Percentiles rank a stretch among this genome's conserved stretches.
Conservation (phyloP, 2,113 vertebrate species). For the Nannobrachium achirus region DNA sequence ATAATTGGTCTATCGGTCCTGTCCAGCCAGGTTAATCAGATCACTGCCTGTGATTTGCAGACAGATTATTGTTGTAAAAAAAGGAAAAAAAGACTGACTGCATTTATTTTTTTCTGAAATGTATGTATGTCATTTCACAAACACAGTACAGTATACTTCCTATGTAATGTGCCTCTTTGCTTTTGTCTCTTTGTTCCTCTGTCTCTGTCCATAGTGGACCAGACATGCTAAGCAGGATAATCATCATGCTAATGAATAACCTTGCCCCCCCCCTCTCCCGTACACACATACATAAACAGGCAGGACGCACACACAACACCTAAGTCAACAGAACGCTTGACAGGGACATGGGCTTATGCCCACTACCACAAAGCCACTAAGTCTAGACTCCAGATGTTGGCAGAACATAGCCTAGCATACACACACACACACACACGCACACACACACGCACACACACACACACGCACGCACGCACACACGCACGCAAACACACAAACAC, state of each 20-base stretch:
- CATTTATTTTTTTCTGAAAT: neutral
- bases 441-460: constrained; percentile 9
- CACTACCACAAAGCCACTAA: constrained; percentile 76
- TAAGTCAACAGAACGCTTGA: constrained; percentile 56
- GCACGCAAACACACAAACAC: constrained; percentile 1
- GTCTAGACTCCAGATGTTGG: constrained; percentile 91
- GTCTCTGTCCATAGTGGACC: neutral
- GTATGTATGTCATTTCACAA: too few relatives aligned
- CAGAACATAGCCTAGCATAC: constrained; percentile 54
- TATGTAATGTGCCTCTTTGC: neutral
- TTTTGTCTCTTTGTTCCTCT: neutral
- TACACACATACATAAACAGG: neutral
- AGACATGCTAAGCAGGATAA: neutral
- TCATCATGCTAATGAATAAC: neutral
- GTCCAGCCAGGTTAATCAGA: neutral
- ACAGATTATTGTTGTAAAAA: too few relatives aligned
- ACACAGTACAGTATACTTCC: neutral
- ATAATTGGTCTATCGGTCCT: neutral
- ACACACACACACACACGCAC: constrained; percentile 41
- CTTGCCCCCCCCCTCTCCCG: neutral
- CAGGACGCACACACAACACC: constrained; percentile 24
- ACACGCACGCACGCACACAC: constrained; percentile 2
- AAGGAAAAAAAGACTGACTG: too few relatives aligned
- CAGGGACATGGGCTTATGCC: constrained; percentile 62
- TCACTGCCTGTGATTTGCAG: too few relatives aligned